These are phyloP conservation scores for Drosophila trapezifrons DNA, from an alignment of 1,140 invertebrate genomes.

Conservation along the genomic window DNA sequence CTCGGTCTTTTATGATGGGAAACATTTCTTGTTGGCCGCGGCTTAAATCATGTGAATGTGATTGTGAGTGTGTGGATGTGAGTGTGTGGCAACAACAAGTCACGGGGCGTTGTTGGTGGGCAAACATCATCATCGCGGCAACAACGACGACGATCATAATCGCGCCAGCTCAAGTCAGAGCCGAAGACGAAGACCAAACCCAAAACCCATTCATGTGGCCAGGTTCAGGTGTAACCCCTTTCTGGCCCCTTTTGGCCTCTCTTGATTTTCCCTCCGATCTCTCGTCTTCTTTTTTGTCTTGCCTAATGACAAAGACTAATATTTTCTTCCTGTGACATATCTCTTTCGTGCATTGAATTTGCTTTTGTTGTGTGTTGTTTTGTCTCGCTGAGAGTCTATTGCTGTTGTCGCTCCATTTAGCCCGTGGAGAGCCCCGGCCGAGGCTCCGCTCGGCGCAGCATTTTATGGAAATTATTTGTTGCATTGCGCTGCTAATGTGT, in stretches of 20 bases:
- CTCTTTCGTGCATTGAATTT: constrained; percentile 76
- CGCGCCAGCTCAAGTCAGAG: constrained; percentile 12
- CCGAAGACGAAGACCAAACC: background rate
- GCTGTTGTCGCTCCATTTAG: constrained; percentile 65
- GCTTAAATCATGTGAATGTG: constrained; percentile 74
- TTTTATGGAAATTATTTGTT: constrained; percentile 84
- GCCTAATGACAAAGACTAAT: constrained; percentile 84
- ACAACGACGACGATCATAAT: constrained; percentile 34
- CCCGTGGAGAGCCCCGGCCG: constrained; percentile 5
- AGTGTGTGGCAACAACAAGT: constrained; percentile 73
- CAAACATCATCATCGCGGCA: constrained; percentile 63
- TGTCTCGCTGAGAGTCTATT: constrained; percentile 46
- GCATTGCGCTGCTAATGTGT: constrained; percentile 84
- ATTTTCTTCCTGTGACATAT: constrained; percentile 84
- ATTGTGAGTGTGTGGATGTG: constrained; percentile 26
- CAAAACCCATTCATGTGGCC: constrained; percentile 39
- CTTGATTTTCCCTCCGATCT: constrained; percentile 18
- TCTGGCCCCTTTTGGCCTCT: constrained; percentile 10
- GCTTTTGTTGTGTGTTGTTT: constrained; percentile 47
- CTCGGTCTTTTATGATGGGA: constrained; percentile 75
- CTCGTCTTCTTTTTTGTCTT: constrained; percentile 63
- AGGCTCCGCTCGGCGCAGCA: constrained; percentile 43
- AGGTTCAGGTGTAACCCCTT: background rate
- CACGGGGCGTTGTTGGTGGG: constrained; percentile 74
- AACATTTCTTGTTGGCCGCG: constrained; percentile 67